Base-by-base conservation (phyloP, 2,888 invertebrate genomes). In the Mimas tiliae region DNA sequence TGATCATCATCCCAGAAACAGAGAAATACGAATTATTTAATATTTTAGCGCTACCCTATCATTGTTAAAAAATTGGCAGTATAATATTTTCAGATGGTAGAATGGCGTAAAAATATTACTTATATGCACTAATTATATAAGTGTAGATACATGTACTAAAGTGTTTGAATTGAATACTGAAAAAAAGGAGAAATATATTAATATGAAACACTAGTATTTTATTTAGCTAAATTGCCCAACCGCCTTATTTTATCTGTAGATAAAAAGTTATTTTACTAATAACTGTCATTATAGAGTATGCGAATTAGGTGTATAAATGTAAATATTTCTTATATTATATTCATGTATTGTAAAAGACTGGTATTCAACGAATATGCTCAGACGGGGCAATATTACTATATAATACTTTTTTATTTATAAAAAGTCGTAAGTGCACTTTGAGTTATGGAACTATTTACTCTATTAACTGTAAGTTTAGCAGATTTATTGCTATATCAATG, bases 361-460 rank as follows among this genome's bases (percentile, higher is more conserved):
- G 85, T 79, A 72, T 73, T 87, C 84, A 91, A 90, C 91, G 86
- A 84, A 67, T 74, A 81, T 82, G 85, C 90, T 90, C 91, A 90
- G 85, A 81, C 83, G 81, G 83, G 82, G 84, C 79, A 74, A 75
- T 80, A 83, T 84, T 86, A 89, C 88, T 84, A 79, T 85, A 89
- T 84, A 89, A 89, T 90, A 89, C 86, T 90, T 86, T 88, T 88
- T 85, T 86, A 83, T 80, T 80, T 77, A 84, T 82, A 83, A 85
- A 86, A 88, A 84, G 80, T 84, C 81, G 85, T 93, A 93, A 93
- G 93, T 93, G 93, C 93, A 93, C 93, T 93, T 93, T 87, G 86
- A 89, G 78, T 89, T 91, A 91, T 77, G 91, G 92, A 93, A 92
- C 93, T 91, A 92, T 89, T 78, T 83, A 85, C 83, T 80, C 79